These are phyloP conservation scores for Bombus picipes DNA, from an alignment of 1,140 invertebrate genomes.

Conservation along the genomic window DNA sequence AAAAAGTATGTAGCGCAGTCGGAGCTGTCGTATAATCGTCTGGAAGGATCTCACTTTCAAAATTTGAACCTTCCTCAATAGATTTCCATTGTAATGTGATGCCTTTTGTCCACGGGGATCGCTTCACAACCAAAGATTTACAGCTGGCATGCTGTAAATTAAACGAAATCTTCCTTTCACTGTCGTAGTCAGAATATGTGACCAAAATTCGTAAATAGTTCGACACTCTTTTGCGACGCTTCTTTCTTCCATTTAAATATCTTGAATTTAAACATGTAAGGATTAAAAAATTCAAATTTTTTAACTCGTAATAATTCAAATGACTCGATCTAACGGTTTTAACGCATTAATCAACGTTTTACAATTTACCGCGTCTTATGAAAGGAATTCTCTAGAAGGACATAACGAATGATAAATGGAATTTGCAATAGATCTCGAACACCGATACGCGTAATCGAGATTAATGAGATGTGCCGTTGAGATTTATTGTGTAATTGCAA, in stretches of 20 bases:
- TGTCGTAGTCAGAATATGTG: too few species aligned
- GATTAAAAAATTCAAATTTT: too few species aligned
- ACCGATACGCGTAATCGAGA: background rate
- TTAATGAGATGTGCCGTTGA: too few species aligned
- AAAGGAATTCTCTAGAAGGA: background rate
- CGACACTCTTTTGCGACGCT: background rate
- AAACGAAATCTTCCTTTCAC: too few species aligned
- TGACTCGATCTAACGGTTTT: too few species aligned
- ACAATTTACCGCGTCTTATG: background rate
- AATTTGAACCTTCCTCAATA: background rate
- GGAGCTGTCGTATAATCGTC: background rate
- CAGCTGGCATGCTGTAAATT: background rate
- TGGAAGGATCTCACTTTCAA: constrained; percentile 30
- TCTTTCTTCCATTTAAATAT: too few species aligned
- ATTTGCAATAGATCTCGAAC: background rate
- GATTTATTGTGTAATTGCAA: background rate
- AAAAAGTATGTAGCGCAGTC: background rate
- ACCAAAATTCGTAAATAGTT: too few species aligned
- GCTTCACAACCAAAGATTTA: constrained; percentile 34
- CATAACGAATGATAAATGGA: background rate
- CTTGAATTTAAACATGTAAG: too few species aligned
- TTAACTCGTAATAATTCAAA: too few species aligned
- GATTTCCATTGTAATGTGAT: constrained; percentile 40
- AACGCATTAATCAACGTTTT: too few species aligned
- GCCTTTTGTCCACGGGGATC: constrained; percentile 30